Evolutionary conservation across 2,113 vertebrate genomes (phyloP).

Genomic region (Speoplatyrhinus poulsoni): DNA sequence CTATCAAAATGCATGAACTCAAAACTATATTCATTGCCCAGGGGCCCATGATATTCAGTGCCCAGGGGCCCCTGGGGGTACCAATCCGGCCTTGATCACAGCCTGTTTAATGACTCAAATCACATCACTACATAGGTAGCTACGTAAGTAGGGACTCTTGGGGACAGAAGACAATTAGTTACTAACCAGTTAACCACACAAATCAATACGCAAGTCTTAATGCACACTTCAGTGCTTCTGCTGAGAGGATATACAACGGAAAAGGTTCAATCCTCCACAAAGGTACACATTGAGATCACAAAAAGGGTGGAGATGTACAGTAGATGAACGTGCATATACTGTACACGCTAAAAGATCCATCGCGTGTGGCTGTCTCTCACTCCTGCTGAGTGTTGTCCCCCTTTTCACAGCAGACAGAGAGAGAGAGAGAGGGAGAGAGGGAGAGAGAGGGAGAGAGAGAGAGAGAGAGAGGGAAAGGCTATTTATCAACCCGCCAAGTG

Average conservation of each 20-base stretch:
- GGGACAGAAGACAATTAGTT: neutral
- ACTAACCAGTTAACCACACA: neutral
- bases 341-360: conserved; percentile 15
- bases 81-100: too few species aligned
- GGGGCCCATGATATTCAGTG: too few species aligned
- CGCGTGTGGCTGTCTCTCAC: conserved; percentile 36
- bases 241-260: conserved; percentile 1
- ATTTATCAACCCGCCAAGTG: conserved; percentile 28
- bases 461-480: conserved; percentile 13
- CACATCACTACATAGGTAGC: neutral
- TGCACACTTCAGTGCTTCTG: neutral
- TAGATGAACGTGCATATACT: conserved; percentile 22
- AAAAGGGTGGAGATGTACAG: conserved; percentile 3
- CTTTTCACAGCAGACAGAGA: conserved; percentile 31
- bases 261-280: conserved; percentile 20
- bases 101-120: conserved; percentile 35
- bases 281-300: conserved; percentile 54
- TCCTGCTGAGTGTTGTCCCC: conserved; percentile 46
- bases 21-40: too few species aligned
- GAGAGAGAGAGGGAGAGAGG: neutral
- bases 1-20: too few species aligned
- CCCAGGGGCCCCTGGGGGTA: too few species aligned
- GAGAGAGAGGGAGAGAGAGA: neutral
- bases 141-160: neutral
- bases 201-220: neutral